phyloP scores from a whole-genome alignment of 2,888 invertebrate species.

The Orthosia cruda region DNA sequence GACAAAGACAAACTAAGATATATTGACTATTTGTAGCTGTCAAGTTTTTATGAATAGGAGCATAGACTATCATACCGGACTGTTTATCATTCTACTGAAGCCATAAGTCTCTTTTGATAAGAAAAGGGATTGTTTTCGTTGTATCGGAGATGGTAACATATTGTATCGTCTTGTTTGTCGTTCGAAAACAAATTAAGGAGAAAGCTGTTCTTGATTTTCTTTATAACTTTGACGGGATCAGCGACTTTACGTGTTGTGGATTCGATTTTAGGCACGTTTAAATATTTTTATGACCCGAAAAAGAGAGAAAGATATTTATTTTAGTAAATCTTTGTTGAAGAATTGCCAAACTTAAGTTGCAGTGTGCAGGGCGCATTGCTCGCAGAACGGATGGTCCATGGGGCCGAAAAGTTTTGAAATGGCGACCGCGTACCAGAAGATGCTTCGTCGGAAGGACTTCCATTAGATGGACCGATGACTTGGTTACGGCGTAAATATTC shows the following conservation, averaged over 20 bases:
- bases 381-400: too few species aligned
- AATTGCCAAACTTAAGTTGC: too few species aligned
- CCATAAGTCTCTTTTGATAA: slow-evolving; percentile 44
- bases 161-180: slow-evolving; percentile 1
- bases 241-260: neutral
- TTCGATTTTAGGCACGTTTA: neutral
- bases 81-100: slow-evolving; percentile 34
- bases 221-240: neutral
- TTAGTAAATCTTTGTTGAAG: too few species aligned
- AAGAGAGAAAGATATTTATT: too few species aligned
- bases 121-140: slow-evolving; percentile 34
- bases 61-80: slow-evolving; percentile 4
- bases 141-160: slow-evolving; percentile 30
- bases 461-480: too few species aligned
- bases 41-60: slow-evolving; percentile 40
- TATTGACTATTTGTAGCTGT: slow-evolving; percentile 26
- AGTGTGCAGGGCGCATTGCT: too few species aligned
- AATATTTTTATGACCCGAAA: neutral
- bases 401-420: too few species aligned
- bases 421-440: too few species aligned
- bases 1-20: slow-evolving; percentile 10
- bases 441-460: too few species aligned
- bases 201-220: neutral
- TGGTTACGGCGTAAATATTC: too few species aligned
- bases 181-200: neutral